phyloP scores from a whole-genome alignment of 2,888 invertebrate genomes.

The Alsophila aescularia region DNA sequence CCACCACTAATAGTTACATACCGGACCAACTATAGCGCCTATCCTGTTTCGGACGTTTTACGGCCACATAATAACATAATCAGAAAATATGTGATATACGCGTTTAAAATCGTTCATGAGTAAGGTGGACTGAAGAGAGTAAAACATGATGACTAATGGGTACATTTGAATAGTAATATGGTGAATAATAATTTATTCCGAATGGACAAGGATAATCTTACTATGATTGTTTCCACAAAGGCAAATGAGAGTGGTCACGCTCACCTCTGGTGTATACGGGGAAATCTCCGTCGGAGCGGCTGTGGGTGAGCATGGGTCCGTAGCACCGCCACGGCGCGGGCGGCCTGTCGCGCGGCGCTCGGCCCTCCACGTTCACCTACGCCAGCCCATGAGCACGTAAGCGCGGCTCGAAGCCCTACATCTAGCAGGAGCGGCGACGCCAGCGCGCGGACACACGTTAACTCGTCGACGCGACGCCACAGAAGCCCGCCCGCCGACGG shows the following conservation, averaged over 20 bases:
- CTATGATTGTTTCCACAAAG: slow-evolving; percentile 20
- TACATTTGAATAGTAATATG: not conserved
- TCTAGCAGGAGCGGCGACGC: slow-evolving; percentile 53
- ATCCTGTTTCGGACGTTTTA: slow-evolving; percentile 9
- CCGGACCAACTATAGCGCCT: slow-evolving; percentile 25
- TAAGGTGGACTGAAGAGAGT: slow-evolving; percentile 18
- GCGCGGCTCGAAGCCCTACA: slow-evolving; percentile 62
- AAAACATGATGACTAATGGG: slow-evolving; percentile 11
- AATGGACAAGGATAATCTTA: not conserved
- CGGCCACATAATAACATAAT: slow-evolving; percentile 5
- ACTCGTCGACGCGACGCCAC: slow-evolving; percentile 75
- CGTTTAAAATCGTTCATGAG: slow-evolving; percentile 1
- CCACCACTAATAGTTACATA: slow-evolving; percentile 45
- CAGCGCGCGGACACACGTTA: slow-evolving; percentile 60
- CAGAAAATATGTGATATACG: not conserved
- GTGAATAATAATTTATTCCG: not conserved
- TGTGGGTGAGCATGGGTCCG: slow-evolving; percentile 92
- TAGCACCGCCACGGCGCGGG: slow-evolving; percentile 85
- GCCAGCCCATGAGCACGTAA: slow-evolving; percentile 70
- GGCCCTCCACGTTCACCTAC: slow-evolving; percentile 83
- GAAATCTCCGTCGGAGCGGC: slow-evolving; percentile 93
- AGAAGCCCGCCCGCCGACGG: slow-evolving; percentile 59
- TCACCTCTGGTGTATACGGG: slow-evolving; percentile 92
- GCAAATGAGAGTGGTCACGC: slow-evolving; percentile 37
- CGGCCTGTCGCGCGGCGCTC: slow-evolving; percentile 78